These are phyloP conservation scores for Indicator indicator DNA, from an alignment of 2,113 vertebrate species.

Conservation along the genomic window DNA sequence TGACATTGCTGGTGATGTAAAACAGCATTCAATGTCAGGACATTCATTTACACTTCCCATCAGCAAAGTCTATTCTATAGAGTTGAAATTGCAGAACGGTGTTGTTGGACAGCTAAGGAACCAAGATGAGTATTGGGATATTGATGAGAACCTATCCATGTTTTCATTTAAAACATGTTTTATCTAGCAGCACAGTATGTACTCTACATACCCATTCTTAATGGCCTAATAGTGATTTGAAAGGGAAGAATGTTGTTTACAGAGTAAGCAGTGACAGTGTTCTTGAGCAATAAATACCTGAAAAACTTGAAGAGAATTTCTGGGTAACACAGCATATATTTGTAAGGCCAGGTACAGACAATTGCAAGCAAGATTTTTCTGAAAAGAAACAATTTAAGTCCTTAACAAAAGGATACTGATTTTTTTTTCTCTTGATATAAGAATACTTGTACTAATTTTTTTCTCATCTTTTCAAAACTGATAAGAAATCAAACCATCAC, in stretches of 20 bases:
- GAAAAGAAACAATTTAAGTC: background rate
- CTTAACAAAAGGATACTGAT: background rate
- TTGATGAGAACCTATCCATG: background rate
- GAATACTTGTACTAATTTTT: background rate
- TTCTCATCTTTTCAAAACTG: background rate
- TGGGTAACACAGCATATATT: background rate
- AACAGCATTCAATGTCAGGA: background rate
- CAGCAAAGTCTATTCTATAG: background rate
- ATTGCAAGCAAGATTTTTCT: background rate
- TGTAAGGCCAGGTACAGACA: background rate
- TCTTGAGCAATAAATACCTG: background rate
- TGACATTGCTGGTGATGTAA: background rate
- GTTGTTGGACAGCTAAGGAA: background rate
- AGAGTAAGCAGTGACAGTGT: background rate
- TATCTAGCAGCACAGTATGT: background rate
- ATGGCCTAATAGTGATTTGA: background rate
- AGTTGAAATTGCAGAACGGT: background rate
- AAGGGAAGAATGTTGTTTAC: background rate
- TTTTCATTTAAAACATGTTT: background rate
- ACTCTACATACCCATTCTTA: background rate
- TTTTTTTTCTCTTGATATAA: background rate
- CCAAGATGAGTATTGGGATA: fast-evolving
- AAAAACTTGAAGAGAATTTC: background rate
- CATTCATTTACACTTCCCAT: background rate
- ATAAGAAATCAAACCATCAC: background rate